A percentile compares a stretch with the other conserved stretches of the same genome.
Conservation (phyloP, 2,113 vertebrate species). For the Anoura caudifer region DNA sequence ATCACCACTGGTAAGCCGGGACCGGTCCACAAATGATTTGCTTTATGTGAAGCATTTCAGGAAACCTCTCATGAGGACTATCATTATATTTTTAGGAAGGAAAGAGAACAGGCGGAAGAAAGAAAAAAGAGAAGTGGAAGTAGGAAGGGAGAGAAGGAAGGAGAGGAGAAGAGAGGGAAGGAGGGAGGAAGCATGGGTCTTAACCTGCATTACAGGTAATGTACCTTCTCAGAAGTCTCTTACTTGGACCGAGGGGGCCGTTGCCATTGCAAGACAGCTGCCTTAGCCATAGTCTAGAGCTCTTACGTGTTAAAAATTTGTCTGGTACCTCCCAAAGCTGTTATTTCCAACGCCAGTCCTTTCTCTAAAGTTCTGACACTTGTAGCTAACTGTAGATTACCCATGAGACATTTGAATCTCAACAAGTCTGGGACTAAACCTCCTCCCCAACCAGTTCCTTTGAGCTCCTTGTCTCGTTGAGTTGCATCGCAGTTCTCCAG, state of each 20-base stretch:
- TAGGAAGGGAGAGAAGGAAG: neutral
- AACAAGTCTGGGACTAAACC: rapidly evolving
- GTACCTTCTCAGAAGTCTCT: neutral
- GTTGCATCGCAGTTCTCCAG: neutral
- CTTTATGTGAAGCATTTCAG: neutral
- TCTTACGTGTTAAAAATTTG: neutral
- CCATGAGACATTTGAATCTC: neutral
- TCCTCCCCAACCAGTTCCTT: rapidly evolving
- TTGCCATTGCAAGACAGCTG: neutral
- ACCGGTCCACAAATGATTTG: neutral
- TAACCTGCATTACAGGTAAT: neutral
- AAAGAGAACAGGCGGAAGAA: neutral
- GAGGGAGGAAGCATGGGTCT: neutral
- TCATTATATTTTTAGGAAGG: neutral
- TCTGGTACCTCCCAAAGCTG: neutral
- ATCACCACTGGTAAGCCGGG: neutral
- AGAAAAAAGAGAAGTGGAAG: neutral
- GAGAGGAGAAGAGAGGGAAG: neutral
- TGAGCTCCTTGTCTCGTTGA: neutral
- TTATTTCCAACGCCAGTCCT: neutral
- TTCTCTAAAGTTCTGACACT: neutral
- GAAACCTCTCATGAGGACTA: neutral
- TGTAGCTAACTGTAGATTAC: neutral
- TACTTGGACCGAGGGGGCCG: neutral
- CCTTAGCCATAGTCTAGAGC: neutral